A percentile compares a stretch with the other conserved stretches of the same genome.
These are phyloP conservation scores for Druon quercuslanigerum DNA, from an alignment of 1,140 invertebrate species.

Conservation along the genomic window DNA sequence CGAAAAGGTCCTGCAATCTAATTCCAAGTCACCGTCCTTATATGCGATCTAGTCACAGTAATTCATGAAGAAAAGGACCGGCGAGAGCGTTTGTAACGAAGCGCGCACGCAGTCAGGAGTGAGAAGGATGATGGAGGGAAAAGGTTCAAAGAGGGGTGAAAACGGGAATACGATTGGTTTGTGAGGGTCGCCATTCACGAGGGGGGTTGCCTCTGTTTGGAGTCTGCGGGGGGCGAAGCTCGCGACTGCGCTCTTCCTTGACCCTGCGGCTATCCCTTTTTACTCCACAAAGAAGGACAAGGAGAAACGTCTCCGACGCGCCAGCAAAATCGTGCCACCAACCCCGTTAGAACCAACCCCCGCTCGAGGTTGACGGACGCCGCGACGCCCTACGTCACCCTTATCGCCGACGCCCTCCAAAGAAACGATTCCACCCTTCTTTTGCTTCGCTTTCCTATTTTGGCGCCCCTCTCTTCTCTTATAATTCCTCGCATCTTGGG, in stretches of 20 bases:
- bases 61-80: conserved; percentile 36
- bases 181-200: conserved; percentile 74
- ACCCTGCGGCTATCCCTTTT: conserved; percentile 63
- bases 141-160: conserved; percentile 70
- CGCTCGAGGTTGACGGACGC: conserved; percentile 71
- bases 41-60: not conserved
- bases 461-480: conserved; percentile 31
- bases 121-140: conserved; percentile 55
- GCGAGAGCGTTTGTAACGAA: conserved; percentile 48
- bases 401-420: conserved; percentile 66
- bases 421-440: conserved; percentile 57
- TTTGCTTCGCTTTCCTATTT: conserved; percentile 47
- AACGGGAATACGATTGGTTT: conserved; percentile 77
- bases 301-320: conserved; percentile 51
- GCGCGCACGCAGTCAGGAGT: conserved; percentile 60
- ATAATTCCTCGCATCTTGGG: not conserved
- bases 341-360: conserved; percentile 66
- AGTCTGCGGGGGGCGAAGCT: conserved; percentile 63
- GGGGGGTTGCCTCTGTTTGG: conserved; percentile 66
- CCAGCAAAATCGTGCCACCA: conserved; percentile 48
- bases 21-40: not conserved
- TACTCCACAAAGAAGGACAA: conserved; percentile 51
- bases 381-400: conserved; percentile 73
- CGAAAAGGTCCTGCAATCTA: not conserved
- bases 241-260: conserved; percentile 73